These are phyloP conservation scores for Luehdorfia chinensis DNA, from an alignment of 1,140 invertebrate species.

Conservation along the genomic window DNA sequence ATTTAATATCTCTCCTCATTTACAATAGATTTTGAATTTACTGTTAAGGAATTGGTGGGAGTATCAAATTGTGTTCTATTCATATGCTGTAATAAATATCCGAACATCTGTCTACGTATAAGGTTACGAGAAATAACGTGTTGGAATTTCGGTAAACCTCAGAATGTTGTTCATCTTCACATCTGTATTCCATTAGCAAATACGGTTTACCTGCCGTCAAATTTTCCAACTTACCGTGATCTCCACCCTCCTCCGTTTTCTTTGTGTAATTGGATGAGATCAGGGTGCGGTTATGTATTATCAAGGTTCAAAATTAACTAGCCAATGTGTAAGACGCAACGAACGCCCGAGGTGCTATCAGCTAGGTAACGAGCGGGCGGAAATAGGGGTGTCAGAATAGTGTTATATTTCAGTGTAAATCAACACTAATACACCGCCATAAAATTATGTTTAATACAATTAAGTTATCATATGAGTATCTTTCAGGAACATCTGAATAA, in stretches of 20 bases:
- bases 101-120: conserved; percentile 3
- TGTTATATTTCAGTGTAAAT: conserved; percentile 9
- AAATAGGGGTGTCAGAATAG: conserved; percentile 36
- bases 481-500: too few relatives aligned
- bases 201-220: conserved; percentile 51
- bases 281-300: conserved; percentile 45
- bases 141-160: conserved; percentile 49
- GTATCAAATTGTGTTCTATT: conserved; percentile 10
- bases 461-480: too few relatives aligned
- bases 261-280: conserved; percentile 39
- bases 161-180: conserved; percentile 58
- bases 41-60: too few relatives aligned
- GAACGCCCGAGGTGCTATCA: conserved; percentile 63
- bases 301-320: conserved; percentile 49
- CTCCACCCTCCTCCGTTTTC: conserved; percentile 23
- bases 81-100: conserved; percentile 3
- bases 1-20: too few relatives aligned
- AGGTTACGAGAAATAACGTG: conserved; percentile 31
- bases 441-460: too few relatives aligned
- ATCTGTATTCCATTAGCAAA: conserved; percentile 72
- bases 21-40: too few relatives aligned
- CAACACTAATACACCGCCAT: not conserved
- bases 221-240: conserved; percentile 40
- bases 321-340: conserved; percentile 53
- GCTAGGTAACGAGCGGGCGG: conserved; percentile 49